Conservation (phyloP, 2,888 invertebrate species). For the Ptilodon capucinus region DNA sequence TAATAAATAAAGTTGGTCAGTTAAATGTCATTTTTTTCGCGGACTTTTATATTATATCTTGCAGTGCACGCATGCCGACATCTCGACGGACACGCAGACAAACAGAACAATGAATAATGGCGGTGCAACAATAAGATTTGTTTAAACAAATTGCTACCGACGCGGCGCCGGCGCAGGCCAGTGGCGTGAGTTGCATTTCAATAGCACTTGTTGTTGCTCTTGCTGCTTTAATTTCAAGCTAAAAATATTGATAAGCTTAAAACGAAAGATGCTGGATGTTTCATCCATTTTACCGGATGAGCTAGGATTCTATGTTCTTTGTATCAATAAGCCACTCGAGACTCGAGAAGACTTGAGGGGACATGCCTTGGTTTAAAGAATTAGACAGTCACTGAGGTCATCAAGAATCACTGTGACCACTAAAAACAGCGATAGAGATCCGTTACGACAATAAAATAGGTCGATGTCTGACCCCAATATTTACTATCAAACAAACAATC, state of each 20-base stretch:
- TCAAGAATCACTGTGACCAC: too few relatives aligned
- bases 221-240: conserved; percentile 10
- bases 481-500: background rate
- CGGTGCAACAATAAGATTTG: conserved; percentile 47
- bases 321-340: too few relatives aligned
- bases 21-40: too few relatives aligned
- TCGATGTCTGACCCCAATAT: background rate
- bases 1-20: too few relatives aligned
- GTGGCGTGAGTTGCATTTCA: background rate
- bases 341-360: too few relatives aligned
- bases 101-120: conserved; percentile 60
- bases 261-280: too few relatives aligned
- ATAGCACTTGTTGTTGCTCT: background rate
- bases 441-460: too few relatives aligned
- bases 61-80: background rate
- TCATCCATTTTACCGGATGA: too few relatives aligned
- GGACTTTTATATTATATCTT: background rate
- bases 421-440: too few relatives aligned
- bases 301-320: too few relatives aligned
- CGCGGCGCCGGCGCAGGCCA: conserved; percentile 4
- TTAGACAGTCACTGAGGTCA: too few relatives aligned
- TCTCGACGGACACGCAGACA: conserved; percentile 14
- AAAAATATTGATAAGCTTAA: background rate
- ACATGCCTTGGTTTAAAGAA: too few relatives aligned
- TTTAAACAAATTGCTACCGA: conserved; percentile 44